Evolutionary conservation across 2,888 invertebrate genomes (phyloP), one percentile per base, ranked within the genome.

Genomic region (Dicyrtomina minuta): DNA sequence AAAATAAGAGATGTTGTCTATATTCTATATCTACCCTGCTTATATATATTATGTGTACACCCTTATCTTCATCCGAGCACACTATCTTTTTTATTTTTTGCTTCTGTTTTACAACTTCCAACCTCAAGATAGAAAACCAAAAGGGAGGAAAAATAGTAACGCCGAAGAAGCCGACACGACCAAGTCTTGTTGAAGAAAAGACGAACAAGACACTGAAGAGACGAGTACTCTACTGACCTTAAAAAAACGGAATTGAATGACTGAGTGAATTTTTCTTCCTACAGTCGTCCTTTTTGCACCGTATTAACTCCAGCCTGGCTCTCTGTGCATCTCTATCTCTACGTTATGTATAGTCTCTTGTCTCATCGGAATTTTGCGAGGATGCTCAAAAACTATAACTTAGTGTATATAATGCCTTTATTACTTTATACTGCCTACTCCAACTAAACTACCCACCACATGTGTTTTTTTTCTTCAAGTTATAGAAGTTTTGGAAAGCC

Each of bases 201-300:
- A 22, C n/a, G 15, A 33, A 49, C 20, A 24, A 49, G 24, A 46
- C 22, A 17, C 2, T 27, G 22, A n/a, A 51, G 62, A n/a, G 15
- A 51, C 17, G 64, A 64, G 64, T 64, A 64, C 46, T 64, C 64
- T 41, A 64, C 64, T 64, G 51, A 64, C 64, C 64, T 64, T 64
- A 64, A 64, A 64, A 46, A 64, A 53, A 51, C 15, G 33, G 20
- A 51, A 49, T 51, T 26, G 51, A 62, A 62, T 62, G 62, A 62
- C 62, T 62, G 49, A 49, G 46, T 49, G 22, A 49, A 62, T 22
- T 53, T 58, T 27, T 27, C 13, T 56, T 24, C 44, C 64, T 64
- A 64, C 51, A 64, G 64, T 33, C 33, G 39, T 27, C 1, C 39
- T 44, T 20, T 22, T 60, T 43, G 13, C 53, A 53, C 24, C 12